These are phyloP conservation scores for Plectrocnemia conspersa DNA, from an alignment of 1,140 invertebrate species.

Conservation along the genomic window DNA sequence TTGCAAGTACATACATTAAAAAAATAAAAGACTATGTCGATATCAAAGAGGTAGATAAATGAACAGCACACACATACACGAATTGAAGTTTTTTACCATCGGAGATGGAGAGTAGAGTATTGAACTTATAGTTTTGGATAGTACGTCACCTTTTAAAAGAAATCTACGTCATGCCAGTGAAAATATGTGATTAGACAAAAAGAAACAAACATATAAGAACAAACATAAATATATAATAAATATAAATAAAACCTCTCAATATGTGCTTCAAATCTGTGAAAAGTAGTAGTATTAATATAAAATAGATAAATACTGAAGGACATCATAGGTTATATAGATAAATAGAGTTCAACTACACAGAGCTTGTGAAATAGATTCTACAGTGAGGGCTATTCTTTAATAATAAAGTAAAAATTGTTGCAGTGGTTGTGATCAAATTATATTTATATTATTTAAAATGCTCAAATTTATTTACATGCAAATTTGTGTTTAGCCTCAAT, in stretches of 20 bases:
- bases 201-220: conserved; percentile 5
- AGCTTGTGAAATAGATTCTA: too few species aligned
- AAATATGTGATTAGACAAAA: neutral
- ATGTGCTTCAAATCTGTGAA: conserved; percentile 3
- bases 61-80: conserved; percentile 35
- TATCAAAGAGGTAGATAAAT: too few species aligned
- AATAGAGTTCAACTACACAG: too few species aligned
- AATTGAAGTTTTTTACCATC: conserved; percentile 20
- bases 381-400: too few species aligned
- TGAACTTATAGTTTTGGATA: conserved; percentile 53
- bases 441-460: too few species aligned
- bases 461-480: too few species aligned
- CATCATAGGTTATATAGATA: too few species aligned
- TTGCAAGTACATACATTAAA: neutral
- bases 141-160: conserved; percentile 54
- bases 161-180: conserved; percentile 29
- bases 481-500: too few species aligned
- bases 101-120: conserved; percentile 22
- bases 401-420: too few species aligned
- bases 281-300: conserved; percentile 9
- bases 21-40: neutral
- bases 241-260: conserved; percentile 8
- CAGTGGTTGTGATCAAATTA: too few species aligned
- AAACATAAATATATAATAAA: conserved; percentile 5
- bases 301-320: conserved; percentile 13